These are phyloP conservation scores for Menura novaehollandiae DNA, from an alignment of 2,113 vertebrate species.

Conservation along the genomic window DNA sequence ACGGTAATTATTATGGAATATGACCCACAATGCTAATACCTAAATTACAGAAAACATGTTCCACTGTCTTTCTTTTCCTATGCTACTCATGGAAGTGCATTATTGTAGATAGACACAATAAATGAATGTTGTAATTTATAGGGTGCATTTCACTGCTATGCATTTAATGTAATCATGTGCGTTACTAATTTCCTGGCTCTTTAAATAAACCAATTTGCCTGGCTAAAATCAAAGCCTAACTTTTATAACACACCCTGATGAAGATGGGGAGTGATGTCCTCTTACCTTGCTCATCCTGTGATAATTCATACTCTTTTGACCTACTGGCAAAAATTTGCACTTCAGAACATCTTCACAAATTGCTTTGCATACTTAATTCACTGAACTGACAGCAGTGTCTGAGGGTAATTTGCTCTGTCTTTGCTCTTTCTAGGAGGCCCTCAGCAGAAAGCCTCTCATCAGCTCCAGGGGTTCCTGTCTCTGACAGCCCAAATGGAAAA, in stretches of 20 bases:
- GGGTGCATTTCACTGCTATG: not conserved
- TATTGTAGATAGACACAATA: not conserved
- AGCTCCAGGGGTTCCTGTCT: not conserved
- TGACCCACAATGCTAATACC: not conserved
- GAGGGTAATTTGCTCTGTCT: constrained; percentile 34
- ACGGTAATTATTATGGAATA: not conserved
- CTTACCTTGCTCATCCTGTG: constrained; percentile 12
- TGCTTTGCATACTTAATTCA: constrained; percentile 46
- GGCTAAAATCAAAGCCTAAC: not conserved
- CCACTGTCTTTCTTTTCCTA: not conserved
- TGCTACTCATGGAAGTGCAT: not conserved
- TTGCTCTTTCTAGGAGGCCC: constrained; percentile 20
- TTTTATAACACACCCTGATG: not conserved
- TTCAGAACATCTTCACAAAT: constrained; percentile 36
- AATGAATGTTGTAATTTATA: not conserved
- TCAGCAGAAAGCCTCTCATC: constrained; percentile 37
- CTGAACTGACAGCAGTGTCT: constrained; percentile 20
- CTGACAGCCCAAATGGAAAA: constrained; percentile 18
- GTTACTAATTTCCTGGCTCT: not conserved
- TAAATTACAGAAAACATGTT: not conserved
- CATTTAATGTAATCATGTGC: not conserved
- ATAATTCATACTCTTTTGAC: constrained; percentile 29
- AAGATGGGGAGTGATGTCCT: not conserved
- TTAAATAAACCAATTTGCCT: not conserved
- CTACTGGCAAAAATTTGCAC: constrained; percentile 20